phyloP scores from a whole-genome alignment of 2,888 invertebrate genomes.

The Euclidia mi region DNA sequence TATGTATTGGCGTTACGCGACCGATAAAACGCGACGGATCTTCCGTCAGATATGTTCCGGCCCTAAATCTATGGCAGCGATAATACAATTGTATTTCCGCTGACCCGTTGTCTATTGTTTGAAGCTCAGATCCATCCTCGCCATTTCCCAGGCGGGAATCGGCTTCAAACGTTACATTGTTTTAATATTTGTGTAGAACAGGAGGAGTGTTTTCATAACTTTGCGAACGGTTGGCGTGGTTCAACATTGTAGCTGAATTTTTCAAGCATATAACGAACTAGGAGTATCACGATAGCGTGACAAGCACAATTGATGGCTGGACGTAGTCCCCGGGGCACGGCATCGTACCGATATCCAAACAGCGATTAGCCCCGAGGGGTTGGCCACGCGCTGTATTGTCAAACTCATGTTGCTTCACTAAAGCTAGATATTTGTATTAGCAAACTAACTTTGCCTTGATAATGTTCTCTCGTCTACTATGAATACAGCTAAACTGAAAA shows the following conservation, averaged over 20 bases:
- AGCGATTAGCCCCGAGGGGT: slow-evolving; percentile 9
- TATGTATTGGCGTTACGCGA: too few species aligned
- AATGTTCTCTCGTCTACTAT: too few species aligned
- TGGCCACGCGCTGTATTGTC: not conserved
- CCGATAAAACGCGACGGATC: too few species aligned
- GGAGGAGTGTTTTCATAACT: not conserved
- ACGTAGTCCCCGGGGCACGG: slow-evolving; percentile 2
- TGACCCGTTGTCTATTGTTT: slow-evolving; percentile 19
- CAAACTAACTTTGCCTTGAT: too few species aligned
- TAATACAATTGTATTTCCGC: slow-evolving; percentile 21
- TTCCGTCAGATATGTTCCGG: too few species aligned
- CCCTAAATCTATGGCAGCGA: slow-evolving; percentile 26
- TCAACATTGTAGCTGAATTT: not conserved
- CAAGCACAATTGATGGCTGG: not conserved
- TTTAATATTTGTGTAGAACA: slow-evolving; percentile 1
- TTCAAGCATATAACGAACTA: not conserved
- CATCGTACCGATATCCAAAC: slow-evolving; percentile 6
- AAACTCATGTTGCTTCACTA: not conserved
- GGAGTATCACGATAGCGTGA: not conserved
- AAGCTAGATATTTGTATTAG: too few species aligned
- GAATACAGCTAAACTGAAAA: too few species aligned
- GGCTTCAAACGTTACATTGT: not conserved
- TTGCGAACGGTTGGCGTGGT: not conserved
- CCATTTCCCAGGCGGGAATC: slow-evolving; percentile 8
- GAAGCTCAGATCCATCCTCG: slow-evolving; percentile 14